Percentiles rank a stretch among this genome's conserved stretches.
Conservation (phyloP, 2,797 vertebrate genomes). For the Chaetophractus vellerosus region DNA sequence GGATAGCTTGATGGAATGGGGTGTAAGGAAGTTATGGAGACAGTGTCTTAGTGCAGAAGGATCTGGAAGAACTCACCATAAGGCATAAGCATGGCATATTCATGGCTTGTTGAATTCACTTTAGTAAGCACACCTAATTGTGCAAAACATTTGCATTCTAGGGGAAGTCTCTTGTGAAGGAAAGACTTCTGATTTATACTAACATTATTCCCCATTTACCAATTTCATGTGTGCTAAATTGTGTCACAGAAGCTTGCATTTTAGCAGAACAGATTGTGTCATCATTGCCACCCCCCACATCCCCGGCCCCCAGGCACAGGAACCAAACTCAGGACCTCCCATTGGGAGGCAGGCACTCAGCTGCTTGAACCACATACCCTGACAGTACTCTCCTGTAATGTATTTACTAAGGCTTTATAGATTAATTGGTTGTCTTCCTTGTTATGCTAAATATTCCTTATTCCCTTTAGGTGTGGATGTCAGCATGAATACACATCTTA, state of each 20-base stretch:
- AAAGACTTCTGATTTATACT: slow-evolving; percentile 10
- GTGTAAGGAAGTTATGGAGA: background rate
- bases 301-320: too few relatives aligned
- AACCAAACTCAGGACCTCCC: too few relatives aligned
- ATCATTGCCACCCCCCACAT: too few relatives aligned
- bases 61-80: background rate
- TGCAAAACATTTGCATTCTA: background rate
- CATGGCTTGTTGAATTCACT: background rate
- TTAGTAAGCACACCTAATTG: background rate
- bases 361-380: too few relatives aligned
- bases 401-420: background rate
- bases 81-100: background rate
- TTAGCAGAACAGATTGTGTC: background rate
- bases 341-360: too few relatives aligned
- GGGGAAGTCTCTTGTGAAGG: background rate
- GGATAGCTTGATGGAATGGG: background rate
- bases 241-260: slow-evolving; percentile 9
- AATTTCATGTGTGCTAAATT: background rate
- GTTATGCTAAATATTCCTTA: background rate
- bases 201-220: background rate
- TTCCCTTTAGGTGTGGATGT: slow-evolving; percentile 95
- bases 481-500: slow-evolving; percentile 99
- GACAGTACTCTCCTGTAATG: background rate
- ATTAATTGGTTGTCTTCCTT: background rate
- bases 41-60: background rate